Evolutionary conservation across 2,113 vertebrate species (phyloP), one percentile per base, ranked within the genome.

Genomic region (Piaya cayana): DNA sequence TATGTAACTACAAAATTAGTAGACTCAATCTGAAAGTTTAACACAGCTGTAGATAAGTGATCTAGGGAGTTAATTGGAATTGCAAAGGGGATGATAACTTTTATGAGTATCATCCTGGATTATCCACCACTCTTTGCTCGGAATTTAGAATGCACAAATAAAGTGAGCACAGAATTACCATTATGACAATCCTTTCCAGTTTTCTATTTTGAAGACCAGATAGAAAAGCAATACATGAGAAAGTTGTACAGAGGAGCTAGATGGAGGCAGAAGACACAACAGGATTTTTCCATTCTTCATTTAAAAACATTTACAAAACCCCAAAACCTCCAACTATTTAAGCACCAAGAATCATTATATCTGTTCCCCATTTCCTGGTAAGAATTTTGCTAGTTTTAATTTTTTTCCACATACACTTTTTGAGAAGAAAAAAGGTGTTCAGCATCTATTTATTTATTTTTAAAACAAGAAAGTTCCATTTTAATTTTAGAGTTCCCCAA

Each of bases 371-470:
- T 34, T 69, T 5, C 8, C 27, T 4, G 2, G 10, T 3, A 75
- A 45, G 12, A 84, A 43, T 7, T 69, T 84, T 75, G 2, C 7
- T 87, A 67, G 4, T 12, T 92, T 88, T 85, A 5, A 8, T 82
- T 72, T 72, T 81, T 85, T 74, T n/a, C n/a, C 27, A 79, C 1
- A 1, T 45, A 30, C 6, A 19, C 10, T 71, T 91, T 68, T 39
- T 82, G 50, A 91, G 50, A 82, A 18, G 12, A 52, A 52, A 85
- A 34, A 63, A 34, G 5, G 2, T 81, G 8, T 69, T 76, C 30
- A 69, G 8, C 7, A 56, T 69, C 39, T 84, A 62, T 92, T 91
- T 91, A 62, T 91, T 91, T 93, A 83, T 88, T 95, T 96, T 88
- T 55, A 86, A 82, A 79, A n/a, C 58, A 82, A 69, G 45, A 87